Evolutionary conservation across 2,888 invertebrate species (phyloP), one percentile per base, ranked within the genome.

Genomic region (Dasypogon diadema): DNA sequence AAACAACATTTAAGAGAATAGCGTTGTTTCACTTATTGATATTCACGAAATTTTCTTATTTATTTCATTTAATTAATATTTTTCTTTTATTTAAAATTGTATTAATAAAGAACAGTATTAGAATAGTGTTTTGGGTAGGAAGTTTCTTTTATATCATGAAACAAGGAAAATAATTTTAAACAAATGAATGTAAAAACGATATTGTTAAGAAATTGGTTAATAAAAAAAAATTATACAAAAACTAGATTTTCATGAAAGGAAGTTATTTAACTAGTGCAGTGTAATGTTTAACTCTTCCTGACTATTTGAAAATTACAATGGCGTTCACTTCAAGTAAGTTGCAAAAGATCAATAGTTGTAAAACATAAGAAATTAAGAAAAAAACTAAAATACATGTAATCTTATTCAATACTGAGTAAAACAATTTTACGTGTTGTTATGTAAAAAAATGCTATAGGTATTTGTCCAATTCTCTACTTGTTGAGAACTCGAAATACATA

Each of bases 1-100:
- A 68, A 68, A 48, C 46, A 48, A 68, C 46, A 68, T 68, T 68
- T 68, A 68, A 68, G 46, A 24, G 48, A 48, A 68, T 46, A 48
- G 24, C 26, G 48, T 48, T 22, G 48, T 26, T 68, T 68, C 48
- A 68, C 34, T 48, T 68, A 68, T 48, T 68, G 46, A 68, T 68
- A 48, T 48, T 46, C 48, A 68, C 26, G 65, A 46, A 68, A 16
- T 24, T 68, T 24, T 26, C 14, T 48, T 48, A 18, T 48, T 18
- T 18, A 46, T 68, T 48, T 42, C 48, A 68, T 48, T 26, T 60
- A 60, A 60, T 34, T 34, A 58, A 26, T 58, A 37, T 60, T 18
- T 55, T 55, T 22, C 24, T 60, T 37, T 60, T 60, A 8, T 60
- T 37, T 60, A 60, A 60, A 60, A 34, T 60, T 37, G 34, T 37